Base-by-base conservation (phyloP, 2,888 invertebrate genomes). In the Calephelis perditalis region DNA sequence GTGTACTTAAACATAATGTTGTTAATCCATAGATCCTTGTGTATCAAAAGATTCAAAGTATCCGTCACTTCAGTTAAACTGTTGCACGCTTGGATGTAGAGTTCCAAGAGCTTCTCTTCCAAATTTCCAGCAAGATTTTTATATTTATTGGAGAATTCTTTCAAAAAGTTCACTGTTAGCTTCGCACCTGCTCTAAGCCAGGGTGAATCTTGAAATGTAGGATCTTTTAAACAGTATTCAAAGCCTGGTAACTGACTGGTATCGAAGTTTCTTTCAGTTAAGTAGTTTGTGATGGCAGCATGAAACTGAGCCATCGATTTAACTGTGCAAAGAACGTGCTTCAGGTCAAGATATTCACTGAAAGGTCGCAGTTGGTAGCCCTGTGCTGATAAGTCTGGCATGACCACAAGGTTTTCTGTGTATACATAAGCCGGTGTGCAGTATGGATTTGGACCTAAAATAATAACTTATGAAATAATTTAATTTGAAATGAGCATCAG, bases 1-100 rank as follows among this genome's bases (percentile, higher is more conserved):
- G 76, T 71, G 58, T 86, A 82, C 60, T 76, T 78, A 57, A 84
- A 89, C 75, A 89, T 75, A 2, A 89, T 78, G 61, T 89, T 89
- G 60, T 86, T 86, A 0, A 73, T 70, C 89, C 89, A 89, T 37
- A 88, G 61, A 59, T 89, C 89, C 57, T 79, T 86, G 59, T 89
- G 89, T 3, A 83, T 65, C 5, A 86, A 62, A 0, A 84, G 79
- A 58, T 89, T 89, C 0, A 87, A 63, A 2, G 79, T 80, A 2
- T 71, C 72, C 8, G 75, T 67, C 7, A 75, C 70, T 10, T 77
- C 76, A 9, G 63, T 70, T 7, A 87, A 58, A 7, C 69, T 73
- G 1, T 73, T 72, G 66, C 87, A 81, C 0, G 81, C 79, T 58
- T 73, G 63, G 1, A 84, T 44, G 60, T 71, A 84, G 11, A 71